Percentiles rank a stretch among this genome's conserved stretches.
These are phyloP conservation scores for Pseudococcus longispinus DNA, from an alignment of 2,888 invertebrate genomes.

Conservation along the genomic window DNA sequence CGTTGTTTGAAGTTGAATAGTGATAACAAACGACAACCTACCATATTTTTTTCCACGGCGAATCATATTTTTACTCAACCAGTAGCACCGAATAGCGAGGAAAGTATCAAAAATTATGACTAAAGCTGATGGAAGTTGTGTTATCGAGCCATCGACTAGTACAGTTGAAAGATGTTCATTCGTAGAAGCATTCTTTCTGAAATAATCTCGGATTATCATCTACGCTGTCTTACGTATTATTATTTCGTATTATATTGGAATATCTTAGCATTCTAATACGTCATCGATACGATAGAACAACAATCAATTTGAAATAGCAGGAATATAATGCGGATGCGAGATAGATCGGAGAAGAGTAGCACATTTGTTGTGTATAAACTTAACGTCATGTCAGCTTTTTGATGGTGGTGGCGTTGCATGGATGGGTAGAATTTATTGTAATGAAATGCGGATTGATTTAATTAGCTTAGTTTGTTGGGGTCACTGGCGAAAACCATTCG, in stretches of 20 bases:
- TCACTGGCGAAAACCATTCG: not conserved
- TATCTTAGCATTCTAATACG: not conserved
- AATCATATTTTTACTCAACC: not conserved
- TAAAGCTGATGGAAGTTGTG: not conserved
- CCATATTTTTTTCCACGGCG: not conserved
- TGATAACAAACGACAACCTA: not conserved
- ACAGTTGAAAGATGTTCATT: too few species aligned
- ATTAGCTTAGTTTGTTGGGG: slow-evolving; percentile 36
- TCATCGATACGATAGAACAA: not conserved
- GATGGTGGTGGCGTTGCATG: not conserved
- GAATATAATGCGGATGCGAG: too few species aligned
- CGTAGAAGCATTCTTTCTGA: too few species aligned
- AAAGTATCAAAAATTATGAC: too few species aligned
- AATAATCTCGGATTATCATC: not conserved
- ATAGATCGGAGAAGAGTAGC: not conserved
- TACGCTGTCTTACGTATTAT: not conserved
- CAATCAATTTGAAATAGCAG: not conserved
- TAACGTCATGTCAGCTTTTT: slow-evolving; percentile 9
- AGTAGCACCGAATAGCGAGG: too few species aligned
- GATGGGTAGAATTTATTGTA: not conserved
- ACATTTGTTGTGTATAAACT: not conserved
- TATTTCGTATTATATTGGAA: not conserved
- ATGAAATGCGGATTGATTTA: slow-evolving; percentile 32
- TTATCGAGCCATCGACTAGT: not conserved
- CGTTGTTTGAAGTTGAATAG: not conserved